A percentile compares a stretch with the other conserved stretches of the same genome.
phyloP scores from a whole-genome alignment of 2,113 vertebrate species.

The Haplochromis burtoni region DNA sequence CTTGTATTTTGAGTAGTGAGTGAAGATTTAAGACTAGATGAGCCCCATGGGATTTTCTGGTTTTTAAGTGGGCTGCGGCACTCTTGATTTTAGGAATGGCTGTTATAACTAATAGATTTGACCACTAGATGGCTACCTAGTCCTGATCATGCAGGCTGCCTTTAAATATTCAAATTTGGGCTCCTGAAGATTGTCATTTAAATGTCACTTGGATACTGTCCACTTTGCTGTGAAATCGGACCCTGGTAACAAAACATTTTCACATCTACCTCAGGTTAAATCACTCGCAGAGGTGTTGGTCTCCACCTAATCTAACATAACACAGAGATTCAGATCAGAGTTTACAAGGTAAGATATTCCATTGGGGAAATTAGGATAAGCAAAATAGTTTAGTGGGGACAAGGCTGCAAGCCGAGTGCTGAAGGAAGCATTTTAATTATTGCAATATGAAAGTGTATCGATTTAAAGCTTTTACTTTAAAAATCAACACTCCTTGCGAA shows the following conservation, averaged over 20 bases:
- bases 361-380: not conserved
- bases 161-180: not conserved
- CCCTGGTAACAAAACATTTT: not conserved
- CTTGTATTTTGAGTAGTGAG: not conserved
- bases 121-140: conserved; percentile 2
- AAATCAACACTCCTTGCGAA: not conserved
- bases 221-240: not conserved
- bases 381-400: not conserved
- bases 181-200: not conserved
- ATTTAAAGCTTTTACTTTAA: not conserved
- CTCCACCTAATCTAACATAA: not conserved
- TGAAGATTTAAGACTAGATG: not conserved
- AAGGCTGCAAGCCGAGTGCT: not conserved
- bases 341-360: not conserved
- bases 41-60: not conserved
- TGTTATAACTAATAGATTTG: not conserved
- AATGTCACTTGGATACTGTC: not conserved
- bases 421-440: not conserved
- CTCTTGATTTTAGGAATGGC: not conserved
- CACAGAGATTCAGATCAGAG: not conserved
- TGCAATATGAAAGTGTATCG: not conserved
- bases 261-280: not conserved
- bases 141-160: not conserved
- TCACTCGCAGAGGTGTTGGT: not conserved
- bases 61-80: not conserved